Base-by-base conservation (phyloP, 2,888 invertebrate species). In the Monoplex corrugatus region DNA sequence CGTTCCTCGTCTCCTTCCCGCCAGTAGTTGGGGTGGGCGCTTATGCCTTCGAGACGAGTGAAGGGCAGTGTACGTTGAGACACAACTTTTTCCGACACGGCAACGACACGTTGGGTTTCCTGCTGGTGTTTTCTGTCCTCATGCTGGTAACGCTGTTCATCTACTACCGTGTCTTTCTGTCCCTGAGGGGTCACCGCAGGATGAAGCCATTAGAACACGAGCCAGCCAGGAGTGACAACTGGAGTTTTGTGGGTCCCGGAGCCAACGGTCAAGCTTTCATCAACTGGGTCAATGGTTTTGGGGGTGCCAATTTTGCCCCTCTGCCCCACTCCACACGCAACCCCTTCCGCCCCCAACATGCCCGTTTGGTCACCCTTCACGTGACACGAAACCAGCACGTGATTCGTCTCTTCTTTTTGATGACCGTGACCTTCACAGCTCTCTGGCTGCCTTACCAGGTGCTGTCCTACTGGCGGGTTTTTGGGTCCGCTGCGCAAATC, bases 221-320 rank as follows among this genome's bases (percentile, higher is more conserved):
- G 50, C 95, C 95, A 5, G 94, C 95, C 2, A 91, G 93, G 10
- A 95, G 95, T 89, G 90, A 91, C 89, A 94, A 94, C 91, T 95
- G 95, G 95, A 94, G 94, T 2, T 95, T 95, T 90, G 92, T 94
- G 68, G 95, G 95, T 0, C 95, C 94, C 0, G 94, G 95, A 43
- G 94, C 94, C 16, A 94, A 94, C 87, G 94, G 94, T 19, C 94
- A 94, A 84, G 93, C 94, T 0, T 91, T 94, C 45, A 92, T 94
- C 23, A 94, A 94, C 90, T 93, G 94, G 92, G 88, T 95, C 50
- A 94, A 94, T 89, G 94, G 94, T 0, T 93, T 95, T 35, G 72
- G 93, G 0, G 93, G 92, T 38, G 89, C 90, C 16, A 35, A 40
- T 13, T 19, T 19, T 16, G 87, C 38, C 2, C 35, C 35, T 35